Evolutionary conservation across 2,797 vertebrate genomes (phyloP).

Genomic region (Tokudaia muenninki): DNA sequence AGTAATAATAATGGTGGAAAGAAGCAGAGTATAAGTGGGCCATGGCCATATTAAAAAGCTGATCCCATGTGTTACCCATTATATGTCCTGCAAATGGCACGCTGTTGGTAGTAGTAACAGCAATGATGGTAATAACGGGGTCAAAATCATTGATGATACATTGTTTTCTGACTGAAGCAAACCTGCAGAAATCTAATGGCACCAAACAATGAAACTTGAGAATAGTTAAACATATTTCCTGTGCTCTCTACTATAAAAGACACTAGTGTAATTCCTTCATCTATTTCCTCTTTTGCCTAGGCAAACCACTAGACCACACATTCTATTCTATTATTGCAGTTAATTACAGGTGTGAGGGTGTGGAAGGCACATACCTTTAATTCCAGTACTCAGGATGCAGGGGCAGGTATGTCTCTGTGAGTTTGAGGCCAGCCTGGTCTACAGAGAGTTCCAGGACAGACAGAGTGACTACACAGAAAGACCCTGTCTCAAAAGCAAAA

Average conservation of each 20-base stretch:
- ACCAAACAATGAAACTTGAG: not conserved
- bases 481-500: not conserved
- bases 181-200: not conserved
- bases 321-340: not conserved
- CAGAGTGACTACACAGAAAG: not conserved
- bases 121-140: not conserved
- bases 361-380: not conserved
- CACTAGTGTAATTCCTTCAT: not conserved
- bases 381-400: not conserved
- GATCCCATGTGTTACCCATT: not conserved
- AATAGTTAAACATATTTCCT: not conserved
- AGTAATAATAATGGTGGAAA: not conserved
- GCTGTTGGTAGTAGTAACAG: not conserved
- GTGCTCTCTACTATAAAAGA: not conserved
- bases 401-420: not conserved
- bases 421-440: not conserved
- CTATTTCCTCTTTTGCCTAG: not conserved
- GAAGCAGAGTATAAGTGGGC: not conserved
- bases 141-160: not conserved
- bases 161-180: not conserved
- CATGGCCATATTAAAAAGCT: not conserved
- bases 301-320: not conserved
- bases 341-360: not conserved
- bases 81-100: not conserved
- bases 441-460: not conserved